phyloP scores from a whole-genome alignment of 2,888 invertebrate genomes.

The Andrena dorsata region DNA sequence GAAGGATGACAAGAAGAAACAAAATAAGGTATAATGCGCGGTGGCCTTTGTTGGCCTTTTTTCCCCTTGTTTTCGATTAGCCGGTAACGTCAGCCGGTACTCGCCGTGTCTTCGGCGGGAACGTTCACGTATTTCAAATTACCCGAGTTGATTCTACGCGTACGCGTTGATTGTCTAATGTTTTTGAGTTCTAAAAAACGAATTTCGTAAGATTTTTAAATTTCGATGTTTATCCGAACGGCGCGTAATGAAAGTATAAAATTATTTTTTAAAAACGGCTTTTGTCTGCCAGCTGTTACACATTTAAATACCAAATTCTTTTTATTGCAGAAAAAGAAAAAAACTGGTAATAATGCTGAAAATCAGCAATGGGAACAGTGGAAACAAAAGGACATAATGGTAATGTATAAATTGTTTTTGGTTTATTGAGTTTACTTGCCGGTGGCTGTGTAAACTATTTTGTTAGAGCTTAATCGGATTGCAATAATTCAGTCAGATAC shows the following conservation, averaged over 20 bases:
- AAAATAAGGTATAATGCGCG: conserved; percentile 76
- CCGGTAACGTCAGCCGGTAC: conserved; percentile 53
- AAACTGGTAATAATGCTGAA: conserved; percentile 85
- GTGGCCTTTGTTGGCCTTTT: conserved; percentile 52
- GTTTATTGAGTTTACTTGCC: conserved; percentile 24
- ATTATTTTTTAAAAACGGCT: not conserved
- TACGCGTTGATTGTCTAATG: not conserved
- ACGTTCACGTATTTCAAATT: conserved; percentile 35
- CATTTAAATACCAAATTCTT: not conserved
- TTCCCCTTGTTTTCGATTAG: conserved; percentile 62
- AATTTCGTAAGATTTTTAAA: not conserved
- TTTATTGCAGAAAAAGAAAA: conserved; percentile 85
- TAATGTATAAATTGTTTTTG: conserved; percentile 83
- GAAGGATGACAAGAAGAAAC: conserved; percentile 81
- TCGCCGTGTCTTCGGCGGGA: conserved; percentile 51
- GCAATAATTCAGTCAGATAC: not conserved
- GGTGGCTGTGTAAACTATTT: conserved; percentile 22
- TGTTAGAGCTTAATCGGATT: conserved; percentile 1
- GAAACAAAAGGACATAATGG: conserved; percentile 90
- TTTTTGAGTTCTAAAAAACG: not conserved
- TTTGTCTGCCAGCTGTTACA: not conserved
- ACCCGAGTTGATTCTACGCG: not conserved
- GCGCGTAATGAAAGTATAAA: not conserved
- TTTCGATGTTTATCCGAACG: not conserved
- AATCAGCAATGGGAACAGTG: conserved; percentile 90